Evolutionary conservation across 2,113 vertebrate genomes (phyloP).

Genomic region (Regulus satrapa): DNA sequence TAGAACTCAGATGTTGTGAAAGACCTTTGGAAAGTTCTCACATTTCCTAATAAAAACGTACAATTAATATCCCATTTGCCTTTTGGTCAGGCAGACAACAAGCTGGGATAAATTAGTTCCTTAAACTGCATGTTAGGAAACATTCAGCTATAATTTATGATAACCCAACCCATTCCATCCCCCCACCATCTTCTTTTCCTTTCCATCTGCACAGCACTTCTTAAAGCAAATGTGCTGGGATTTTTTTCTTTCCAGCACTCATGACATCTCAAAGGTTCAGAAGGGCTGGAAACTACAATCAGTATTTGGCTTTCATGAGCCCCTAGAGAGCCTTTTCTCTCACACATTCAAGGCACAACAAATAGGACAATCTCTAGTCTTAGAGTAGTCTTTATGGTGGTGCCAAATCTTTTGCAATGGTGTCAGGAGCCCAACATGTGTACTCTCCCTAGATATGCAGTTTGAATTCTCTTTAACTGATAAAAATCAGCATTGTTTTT

Average conservation of each 20-base stretch:
- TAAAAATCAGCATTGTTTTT: neutral
- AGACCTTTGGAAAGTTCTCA: neutral
- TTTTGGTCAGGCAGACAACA: neutral
- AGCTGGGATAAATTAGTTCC: neutral
- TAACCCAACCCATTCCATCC: neutral
- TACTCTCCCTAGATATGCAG: neutral
- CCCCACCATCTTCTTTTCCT: neutral
- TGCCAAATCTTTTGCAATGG: neutral
- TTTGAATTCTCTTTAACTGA: neutral
- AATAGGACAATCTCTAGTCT: neutral
- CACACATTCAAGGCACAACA: neutral
- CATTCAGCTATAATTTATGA: neutral
- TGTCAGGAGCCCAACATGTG: neutral
- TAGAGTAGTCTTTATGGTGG: neutral
- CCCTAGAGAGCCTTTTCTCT: neutral
- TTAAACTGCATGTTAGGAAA: neutral
- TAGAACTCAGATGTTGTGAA: neutral
- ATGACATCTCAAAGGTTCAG: neutral
- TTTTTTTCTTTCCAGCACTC: neutral
- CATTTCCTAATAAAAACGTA: neutral
- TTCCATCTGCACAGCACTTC: neutral
- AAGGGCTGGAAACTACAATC: neutral
- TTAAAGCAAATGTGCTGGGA: neutral
- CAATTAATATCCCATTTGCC: fast-evolving
- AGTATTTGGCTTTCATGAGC: neutral